Evolutionary conservation across 2,113 vertebrate species (phyloP).

Genomic region (Cyprinus carpio): DNA sequence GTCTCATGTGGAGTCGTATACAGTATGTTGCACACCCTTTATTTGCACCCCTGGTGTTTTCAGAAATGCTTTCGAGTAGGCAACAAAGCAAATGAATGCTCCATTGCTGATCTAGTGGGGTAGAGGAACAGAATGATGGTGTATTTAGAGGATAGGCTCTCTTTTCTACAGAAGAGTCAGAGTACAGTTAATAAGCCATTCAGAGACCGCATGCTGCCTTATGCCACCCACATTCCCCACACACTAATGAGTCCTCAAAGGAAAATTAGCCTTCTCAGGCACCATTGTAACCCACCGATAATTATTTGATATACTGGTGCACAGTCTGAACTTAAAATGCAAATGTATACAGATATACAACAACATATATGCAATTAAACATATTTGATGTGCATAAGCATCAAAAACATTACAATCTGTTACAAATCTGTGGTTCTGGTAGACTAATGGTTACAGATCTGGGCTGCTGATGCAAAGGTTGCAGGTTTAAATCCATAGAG

Average conservation of each 20-base stretch:
- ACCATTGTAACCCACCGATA: conserved; percentile 14
- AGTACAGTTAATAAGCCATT: conserved; percentile 38
- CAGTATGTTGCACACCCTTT: not conserved
- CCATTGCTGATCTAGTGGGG: not conserved
- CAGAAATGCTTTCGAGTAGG: conserved; percentile 1
- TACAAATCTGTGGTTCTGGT: conserved; percentile 1
- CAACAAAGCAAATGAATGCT: conserved; percentile 28
- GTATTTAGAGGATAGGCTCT: conserved; percentile 17
- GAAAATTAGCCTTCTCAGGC: conserved; percentile 21
- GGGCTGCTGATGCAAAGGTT: conserved; percentile 15
- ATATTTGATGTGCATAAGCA: not conserved
- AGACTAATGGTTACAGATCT: not conserved
- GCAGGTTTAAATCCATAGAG: not conserved
- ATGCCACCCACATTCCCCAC: conserved; percentile 2
- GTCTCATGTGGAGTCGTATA: not conserved
- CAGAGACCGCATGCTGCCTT: conserved; percentile 3
- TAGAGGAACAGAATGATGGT: conserved; percentile 15
- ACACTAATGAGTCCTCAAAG: conserved; percentile 17
- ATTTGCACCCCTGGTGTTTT: not conserved
- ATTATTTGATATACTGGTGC: conserved; percentile 28
- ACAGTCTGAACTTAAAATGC: not conserved
- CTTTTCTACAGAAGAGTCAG: conserved; percentile 30
- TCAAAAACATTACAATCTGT: not conserved
- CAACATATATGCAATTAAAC: not conserved
- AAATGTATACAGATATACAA: not conserved